Base-by-base conservation (phyloP, 1,140 invertebrate species). In the Bilobella aurantiaca region DNA sequence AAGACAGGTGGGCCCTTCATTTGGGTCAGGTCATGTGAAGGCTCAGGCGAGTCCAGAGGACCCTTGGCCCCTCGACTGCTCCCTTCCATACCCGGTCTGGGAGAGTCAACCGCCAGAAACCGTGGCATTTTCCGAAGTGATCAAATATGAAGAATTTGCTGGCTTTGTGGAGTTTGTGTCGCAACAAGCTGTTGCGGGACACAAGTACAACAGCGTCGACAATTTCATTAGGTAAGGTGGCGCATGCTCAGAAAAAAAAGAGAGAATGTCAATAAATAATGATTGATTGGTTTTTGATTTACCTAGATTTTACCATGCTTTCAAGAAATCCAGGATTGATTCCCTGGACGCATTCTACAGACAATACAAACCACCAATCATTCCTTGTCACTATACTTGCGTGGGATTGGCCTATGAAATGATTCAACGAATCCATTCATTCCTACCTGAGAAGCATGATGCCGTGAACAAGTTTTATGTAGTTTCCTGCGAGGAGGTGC, bases 171-270 rank as follows among this genome's bases (percentile, higher is more conserved):
- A 92, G 79, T 80, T 84, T 62, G 81, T 85, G 71, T 82, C 91
- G 65, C 87, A 89, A 75, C 83, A 83, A 60, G 81, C 93, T 73
- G 80, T 90, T 72, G 84, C 86, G 71, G 84, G 85, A 72, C 82
- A 91, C 81, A 79, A 87, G 77, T 95, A 94, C 76, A 89, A 93
- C 78, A 92, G 89, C 34, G 83, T 92, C 68, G 86, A 85, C 75
- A 90, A 91, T 75, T 91, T 92, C 76, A 76, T 91, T 42, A 82
- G 79, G 82, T 84, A 70, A 58, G n/a, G 25, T n/a, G 28, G 31
- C 58, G 12, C 58, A 8, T 3, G 25, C 21, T 46, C 14, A 5
- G 58, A 16, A 57, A 25, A 28, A 2, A 28, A 59, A 34, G 1
- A 47, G 18, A 12, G 8, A 23, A 61, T 31, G 31, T 23, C 49